Evolutionary conservation across 2,113 vertebrate genomes (phyloP).

Genomic region (Chlamydotis undulata): DNA sequence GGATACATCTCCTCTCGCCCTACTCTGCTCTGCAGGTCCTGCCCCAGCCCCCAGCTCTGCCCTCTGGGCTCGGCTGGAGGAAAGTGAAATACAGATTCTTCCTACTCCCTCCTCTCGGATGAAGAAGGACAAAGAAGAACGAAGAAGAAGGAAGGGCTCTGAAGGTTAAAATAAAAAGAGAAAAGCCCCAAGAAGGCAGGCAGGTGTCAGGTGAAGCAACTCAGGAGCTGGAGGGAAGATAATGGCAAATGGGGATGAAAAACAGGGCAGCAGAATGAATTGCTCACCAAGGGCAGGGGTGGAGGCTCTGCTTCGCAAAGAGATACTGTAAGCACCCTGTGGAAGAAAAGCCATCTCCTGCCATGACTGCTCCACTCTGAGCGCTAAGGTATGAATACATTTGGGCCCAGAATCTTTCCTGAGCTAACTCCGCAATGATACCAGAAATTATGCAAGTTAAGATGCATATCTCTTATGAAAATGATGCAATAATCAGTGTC

Average conservation of each 20-base stretch:
- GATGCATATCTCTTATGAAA: constrained; percentile 72
- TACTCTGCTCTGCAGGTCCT: not conserved
- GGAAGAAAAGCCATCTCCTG: not conserved
- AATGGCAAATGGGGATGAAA: not conserved
- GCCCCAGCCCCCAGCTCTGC: not conserved
- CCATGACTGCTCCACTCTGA: not conserved
- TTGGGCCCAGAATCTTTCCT: constrained; percentile 31
- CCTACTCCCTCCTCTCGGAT: not conserved
- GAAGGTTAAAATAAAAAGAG: not conserved
- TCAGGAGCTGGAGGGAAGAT: not conserved
- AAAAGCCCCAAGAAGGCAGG: not conserved
- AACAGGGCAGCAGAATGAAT: not conserved
- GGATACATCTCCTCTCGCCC: not conserved
- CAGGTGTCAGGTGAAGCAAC: not conserved
- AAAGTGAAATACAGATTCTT: not conserved
- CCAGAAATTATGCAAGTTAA: constrained; percentile 60
- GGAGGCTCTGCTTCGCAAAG: not conserved
- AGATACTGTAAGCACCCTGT: not conserved
- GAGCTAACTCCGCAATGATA: constrained; percentile 42
- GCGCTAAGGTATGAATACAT: not conserved
- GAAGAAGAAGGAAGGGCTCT: not conserved
- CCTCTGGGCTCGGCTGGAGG: not conserved
- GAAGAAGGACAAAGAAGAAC: not conserved
- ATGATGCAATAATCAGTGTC: constrained; percentile 80
- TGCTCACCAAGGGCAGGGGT: not conserved